These are phyloP conservation scores for Macrotus californicus DNA, from an alignment of 2,113 vertebrate genomes.

Conservation along the genomic window DNA sequence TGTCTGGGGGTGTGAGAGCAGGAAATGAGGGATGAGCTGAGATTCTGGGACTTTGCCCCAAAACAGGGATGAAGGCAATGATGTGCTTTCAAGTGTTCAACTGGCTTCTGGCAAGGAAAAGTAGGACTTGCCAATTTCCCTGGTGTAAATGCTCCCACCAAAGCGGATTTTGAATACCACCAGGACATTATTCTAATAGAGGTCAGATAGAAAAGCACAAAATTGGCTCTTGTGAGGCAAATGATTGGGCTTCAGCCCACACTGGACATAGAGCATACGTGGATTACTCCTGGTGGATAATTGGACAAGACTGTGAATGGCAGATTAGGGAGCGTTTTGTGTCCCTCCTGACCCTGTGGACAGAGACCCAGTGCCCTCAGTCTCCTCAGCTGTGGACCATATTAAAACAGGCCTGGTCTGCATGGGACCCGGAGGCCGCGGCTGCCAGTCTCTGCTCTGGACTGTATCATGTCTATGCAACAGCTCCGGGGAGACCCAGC, in stretches of 20 bases:
- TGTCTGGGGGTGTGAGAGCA: too few species aligned
- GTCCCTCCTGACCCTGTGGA: background rate
- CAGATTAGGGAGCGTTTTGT: background rate
- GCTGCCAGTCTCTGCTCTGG: too few species aligned
- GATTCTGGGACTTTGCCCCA: background rate
- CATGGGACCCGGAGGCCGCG: background rate
- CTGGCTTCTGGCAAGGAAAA: background rate
- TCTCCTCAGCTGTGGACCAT: background rate
- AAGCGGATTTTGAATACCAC: background rate
- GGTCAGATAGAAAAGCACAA: background rate
- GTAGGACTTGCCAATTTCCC: background rate
- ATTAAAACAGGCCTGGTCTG: background rate
- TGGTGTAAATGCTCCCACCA: background rate
- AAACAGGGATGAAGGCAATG: background rate
- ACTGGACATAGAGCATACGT: background rate
- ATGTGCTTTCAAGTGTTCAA: background rate
- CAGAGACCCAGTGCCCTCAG: background rate
- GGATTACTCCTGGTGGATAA: background rate
- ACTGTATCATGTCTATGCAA: background rate
- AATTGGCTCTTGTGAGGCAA: background rate
- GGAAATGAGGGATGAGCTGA: background rate
- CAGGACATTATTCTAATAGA: background rate
- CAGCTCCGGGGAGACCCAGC: background rate
- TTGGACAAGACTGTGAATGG: background rate
- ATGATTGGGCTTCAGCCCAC: background rate